Percentiles rank a stretch among this genome's conserved stretches.
These are phyloP conservation scores for Epinephelus awoara DNA, from an alignment of 2,797 vertebrate species.

Conservation along the genomic window DNA sequence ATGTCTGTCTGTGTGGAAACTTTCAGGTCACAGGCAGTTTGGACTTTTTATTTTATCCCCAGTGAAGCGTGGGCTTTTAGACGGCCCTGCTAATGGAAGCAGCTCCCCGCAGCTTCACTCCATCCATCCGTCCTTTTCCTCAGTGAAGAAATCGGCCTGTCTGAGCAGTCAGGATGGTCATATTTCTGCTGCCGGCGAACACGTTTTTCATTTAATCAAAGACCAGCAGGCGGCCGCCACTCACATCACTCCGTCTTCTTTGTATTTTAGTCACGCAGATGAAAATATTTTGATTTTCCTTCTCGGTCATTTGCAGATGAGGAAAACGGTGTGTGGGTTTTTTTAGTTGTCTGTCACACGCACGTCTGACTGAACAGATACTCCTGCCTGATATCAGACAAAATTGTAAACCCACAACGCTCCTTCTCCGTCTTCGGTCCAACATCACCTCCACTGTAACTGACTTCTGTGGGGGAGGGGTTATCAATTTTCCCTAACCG, in stretches of 20 bases:
- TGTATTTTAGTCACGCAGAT: neutral
- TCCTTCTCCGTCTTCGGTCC: too few relatives aligned
- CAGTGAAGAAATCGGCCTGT: neutral
- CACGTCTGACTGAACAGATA: too few relatives aligned
- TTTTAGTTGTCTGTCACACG: too few relatives aligned
- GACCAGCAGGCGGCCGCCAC: neutral
- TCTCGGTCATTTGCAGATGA: neutral
- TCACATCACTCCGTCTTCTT: neutral
- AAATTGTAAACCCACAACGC: too few relatives aligned
- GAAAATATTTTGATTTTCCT: conserved; percentile 9
- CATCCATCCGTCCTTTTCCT: neutral
- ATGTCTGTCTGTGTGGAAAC: conserved; percentile 6
- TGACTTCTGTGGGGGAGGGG: too few relatives aligned
- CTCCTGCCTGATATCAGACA: too few relatives aligned
- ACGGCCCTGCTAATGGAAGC: conserved; percentile 38
- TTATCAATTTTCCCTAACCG: too few relatives aligned
- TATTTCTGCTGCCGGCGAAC: conserved; percentile 9
- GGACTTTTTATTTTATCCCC: conserved; percentile 12
- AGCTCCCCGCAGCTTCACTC: conserved; percentile 24
- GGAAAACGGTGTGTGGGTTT: too few relatives aligned
- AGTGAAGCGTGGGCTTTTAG: conserved; percentile 57
- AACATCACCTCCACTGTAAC: too few relatives aligned
- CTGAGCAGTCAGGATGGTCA: conserved; percentile 20
- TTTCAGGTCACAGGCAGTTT: conserved; percentile 28
- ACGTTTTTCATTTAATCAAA: neutral